Percentiles rank a stretch among this genome's conserved stretches.
Conservation (phyloP, 2,113 vertebrate genomes). For the Agapornis roseicollis region DNA sequence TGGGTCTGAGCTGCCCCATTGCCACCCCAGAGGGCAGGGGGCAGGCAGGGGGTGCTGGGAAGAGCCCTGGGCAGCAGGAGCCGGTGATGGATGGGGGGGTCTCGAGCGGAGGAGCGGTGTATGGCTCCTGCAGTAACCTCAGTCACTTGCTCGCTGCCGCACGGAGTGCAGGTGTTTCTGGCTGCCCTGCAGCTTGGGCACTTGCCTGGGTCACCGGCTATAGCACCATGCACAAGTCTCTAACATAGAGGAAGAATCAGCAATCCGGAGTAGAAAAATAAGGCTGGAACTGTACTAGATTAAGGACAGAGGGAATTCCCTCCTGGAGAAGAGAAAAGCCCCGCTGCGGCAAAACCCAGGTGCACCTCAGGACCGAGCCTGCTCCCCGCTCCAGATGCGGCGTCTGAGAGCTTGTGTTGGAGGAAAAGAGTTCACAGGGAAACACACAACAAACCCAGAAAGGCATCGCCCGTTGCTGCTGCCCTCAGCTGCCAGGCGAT, state of each 20-base stretch:
- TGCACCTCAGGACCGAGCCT: background rate
- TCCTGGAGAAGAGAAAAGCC: background rate
- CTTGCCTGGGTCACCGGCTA: background rate
- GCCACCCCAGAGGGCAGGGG: background rate
- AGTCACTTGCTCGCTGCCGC: background rate
- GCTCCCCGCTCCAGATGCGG: background rate
- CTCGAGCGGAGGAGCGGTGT: background rate
- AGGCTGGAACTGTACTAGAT: conserved; percentile 42
- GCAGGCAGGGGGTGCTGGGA: background rate
- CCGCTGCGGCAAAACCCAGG: background rate
- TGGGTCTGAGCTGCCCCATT: fast-evolving
- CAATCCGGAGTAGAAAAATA: conserved; percentile 63
- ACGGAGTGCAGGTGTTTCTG: background rate
- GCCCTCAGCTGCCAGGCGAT: background rate
- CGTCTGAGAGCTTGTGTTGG: background rate
- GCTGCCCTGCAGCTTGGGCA: background rate
- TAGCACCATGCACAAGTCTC: conserved; percentile 64
- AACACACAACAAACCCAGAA: background rate
- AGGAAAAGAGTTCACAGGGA: background rate
- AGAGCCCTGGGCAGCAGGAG: background rate
- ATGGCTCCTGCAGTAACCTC: background rate
- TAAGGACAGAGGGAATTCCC: background rate
- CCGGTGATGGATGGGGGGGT: background rate
- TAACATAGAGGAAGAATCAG: conserved; percentile 57
- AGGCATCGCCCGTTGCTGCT: background rate